Evolutionary conservation across 2,797 vertebrate genomes (phyloP), one percentile per base, ranked within the genome.

Genomic region (Austrolebias charrua): DNA sequence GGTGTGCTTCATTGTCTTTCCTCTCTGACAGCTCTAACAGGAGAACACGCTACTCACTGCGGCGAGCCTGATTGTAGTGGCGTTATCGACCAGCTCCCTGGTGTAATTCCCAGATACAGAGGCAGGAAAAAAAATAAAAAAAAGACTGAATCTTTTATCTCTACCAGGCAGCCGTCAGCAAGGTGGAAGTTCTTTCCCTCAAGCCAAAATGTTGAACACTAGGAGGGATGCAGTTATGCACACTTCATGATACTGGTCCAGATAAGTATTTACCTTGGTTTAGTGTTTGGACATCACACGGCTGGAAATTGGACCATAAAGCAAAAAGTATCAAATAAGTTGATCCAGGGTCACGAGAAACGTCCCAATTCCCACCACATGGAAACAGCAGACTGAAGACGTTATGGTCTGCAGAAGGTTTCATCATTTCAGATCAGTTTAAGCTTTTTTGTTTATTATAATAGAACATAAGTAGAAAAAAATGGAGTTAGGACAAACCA

Each of bases 111-210:
- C 60, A 79, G 87, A 88, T 81, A 87, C 66, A 78, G 80, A 63
- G 38, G 12, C 73, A 66, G 63, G 42, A 65, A 82, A 10, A 80
- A 76, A 87, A 84, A 84, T 68, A 59, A 73, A 81, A 70, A 80
- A 74, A 81, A 77, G 73, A 79, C 60, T 3, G 84, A 89, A 90
- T 91, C 88, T 92, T 92, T 93, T 92, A 93, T 93, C 92, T 91
- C 78, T 51, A 78, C 50, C 50, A n/a, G 67, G 88, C 91, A 93
- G 91, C 87, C 76, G 72, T 78, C 49, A 67, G 75, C 84, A 79
- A 82, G 79, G 86, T 86, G 82, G 91, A 88, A 91, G 89, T 89
- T 90, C 89, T 68, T 81, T 83, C 80, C 83, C 81, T 86, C 82
- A 86, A 80, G 86, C 84, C 85, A 82, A 82, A 89, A 83, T 76